phyloP scores from a whole-genome alignment of 2,888 invertebrate species.

The Epinotia nisella region DNA sequence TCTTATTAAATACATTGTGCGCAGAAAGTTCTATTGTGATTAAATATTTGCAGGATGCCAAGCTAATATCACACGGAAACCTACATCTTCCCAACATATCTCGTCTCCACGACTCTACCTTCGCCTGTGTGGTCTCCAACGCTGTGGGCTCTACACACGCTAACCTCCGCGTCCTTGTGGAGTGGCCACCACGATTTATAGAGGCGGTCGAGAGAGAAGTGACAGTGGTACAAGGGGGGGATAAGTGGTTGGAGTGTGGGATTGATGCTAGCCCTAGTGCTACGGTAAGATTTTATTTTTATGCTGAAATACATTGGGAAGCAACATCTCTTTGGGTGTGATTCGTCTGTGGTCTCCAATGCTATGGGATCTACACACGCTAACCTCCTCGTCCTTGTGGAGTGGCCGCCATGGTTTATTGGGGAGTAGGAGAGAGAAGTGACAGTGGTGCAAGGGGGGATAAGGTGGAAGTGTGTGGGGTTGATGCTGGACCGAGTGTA shows the following conservation, averaged over 20 bases:
- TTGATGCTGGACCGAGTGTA: constrained; percentile 66
- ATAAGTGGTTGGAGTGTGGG: constrained; percentile 67
- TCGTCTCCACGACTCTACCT: constrained; percentile 78
- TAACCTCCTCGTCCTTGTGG: constrained; percentile 80
- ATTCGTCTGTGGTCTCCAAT: constrained; percentile 77
- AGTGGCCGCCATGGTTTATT: constrained; percentile 75
- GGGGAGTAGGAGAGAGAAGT: constrained; percentile 44
- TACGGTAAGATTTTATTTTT: constrained; percentile 59
- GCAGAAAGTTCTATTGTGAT: neutral
- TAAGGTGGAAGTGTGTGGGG: constrained; percentile 66
- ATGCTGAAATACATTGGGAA: too few relatives aligned
- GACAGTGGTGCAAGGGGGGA: constrained; percentile 62
- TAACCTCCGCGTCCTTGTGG: constrained; percentile 80
- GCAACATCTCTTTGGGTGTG: too few relatives aligned
- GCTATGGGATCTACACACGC: constrained; percentile 82
- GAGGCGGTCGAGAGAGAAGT: constrained; percentile 44
- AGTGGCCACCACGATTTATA: constrained; percentile 75
- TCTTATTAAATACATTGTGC: too few relatives aligned
- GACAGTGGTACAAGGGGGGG: constrained; percentile 62
- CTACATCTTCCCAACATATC: constrained; percentile 64
- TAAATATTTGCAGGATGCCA: constrained; percentile 67
- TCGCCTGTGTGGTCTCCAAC: constrained; percentile 86
- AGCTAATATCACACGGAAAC: constrained; percentile 59
- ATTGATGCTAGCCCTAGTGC: constrained; percentile 71
- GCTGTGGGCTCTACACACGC: constrained; percentile 82